Evolutionary conservation across 2,888 invertebrate genomes (phyloP).

Genomic region (Branchellion lobata): DNA sequence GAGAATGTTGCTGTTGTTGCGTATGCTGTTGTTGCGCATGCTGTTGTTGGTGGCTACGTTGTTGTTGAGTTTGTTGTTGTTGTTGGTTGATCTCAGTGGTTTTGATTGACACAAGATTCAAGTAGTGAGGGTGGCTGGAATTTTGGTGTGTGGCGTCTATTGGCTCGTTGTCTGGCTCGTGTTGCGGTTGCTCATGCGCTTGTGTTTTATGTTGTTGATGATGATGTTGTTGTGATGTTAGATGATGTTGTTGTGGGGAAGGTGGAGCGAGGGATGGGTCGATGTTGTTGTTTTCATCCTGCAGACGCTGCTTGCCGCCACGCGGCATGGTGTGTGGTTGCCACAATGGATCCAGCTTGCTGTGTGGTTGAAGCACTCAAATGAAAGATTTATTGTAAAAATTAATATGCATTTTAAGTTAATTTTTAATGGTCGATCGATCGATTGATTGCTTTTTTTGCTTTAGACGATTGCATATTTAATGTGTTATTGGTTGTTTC

Average conservation of each 20-base stretch:
- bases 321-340: not conserved
- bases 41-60: not conserved
- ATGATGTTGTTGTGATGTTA: not conserved
- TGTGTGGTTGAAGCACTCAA: not conserved
- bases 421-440: too few species aligned
- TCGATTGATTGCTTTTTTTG: too few species aligned
- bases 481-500: not conserved
- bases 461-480: too few species aligned
- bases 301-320: not conserved
- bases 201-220: not conserved
- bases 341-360: slow-evolving; percentile 8
- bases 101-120: too few species aligned
- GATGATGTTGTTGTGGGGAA: not conserved
- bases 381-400: too few species aligned
- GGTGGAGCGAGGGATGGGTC: too few species aligned
- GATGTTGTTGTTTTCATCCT: not conserved
- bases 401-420: too few species aligned
- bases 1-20: not conserved
- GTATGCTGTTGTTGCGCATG: not conserved
- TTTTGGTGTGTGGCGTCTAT: too few species aligned
- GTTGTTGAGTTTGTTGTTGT: not conserved
- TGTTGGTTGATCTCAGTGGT: too few species aligned
- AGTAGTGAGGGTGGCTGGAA: too few species aligned
- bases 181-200: not conserved
- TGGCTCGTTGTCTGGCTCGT: too few species aligned